Conservation (phyloP, 2,888 invertebrate genomes). For the Cataglyphis altisquamis region DNA sequence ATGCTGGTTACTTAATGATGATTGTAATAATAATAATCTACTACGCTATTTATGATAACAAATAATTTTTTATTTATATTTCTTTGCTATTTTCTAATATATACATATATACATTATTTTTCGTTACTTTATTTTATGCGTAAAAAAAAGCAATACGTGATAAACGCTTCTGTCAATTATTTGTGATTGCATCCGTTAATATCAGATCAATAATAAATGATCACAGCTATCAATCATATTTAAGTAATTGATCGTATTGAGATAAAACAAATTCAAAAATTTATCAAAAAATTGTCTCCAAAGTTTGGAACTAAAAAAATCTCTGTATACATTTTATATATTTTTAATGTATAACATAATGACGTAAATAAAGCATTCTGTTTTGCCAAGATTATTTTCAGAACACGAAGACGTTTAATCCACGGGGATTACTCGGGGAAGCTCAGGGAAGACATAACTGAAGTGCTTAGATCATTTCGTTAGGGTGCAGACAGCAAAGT, state of each 20-base stretch:
- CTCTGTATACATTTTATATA: neutral
- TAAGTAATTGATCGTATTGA: neutral
- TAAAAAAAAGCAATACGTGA: neutral
- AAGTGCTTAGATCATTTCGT: slow-evolving; percentile 31
- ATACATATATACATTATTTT: neutral
- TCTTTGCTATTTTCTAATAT: neutral
- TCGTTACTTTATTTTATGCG: neutral
- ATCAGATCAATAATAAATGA: neutral
- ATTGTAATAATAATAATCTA: neutral
- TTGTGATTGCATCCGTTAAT: neutral
- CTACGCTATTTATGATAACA: neutral
- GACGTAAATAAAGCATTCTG: neutral
- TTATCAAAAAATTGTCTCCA: neutral
- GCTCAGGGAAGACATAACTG: slow-evolving; percentile 39
- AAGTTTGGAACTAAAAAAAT: neutral
- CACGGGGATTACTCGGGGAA: slow-evolving; percentile 21
- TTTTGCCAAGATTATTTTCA: neutral
- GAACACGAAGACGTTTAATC: slow-evolving; percentile 7
- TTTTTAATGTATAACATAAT: neutral
- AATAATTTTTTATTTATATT: neutral
- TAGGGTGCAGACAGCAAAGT: slow-evolving; percentile 29
- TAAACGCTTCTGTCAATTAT: neutral
- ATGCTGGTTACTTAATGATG: neutral
- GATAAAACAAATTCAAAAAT: neutral
- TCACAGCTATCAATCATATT: neutral